phyloP scores from a whole-genome alignment of 2,797 vertebrate genomes.

The Scyliorhinus canicula region DNA sequence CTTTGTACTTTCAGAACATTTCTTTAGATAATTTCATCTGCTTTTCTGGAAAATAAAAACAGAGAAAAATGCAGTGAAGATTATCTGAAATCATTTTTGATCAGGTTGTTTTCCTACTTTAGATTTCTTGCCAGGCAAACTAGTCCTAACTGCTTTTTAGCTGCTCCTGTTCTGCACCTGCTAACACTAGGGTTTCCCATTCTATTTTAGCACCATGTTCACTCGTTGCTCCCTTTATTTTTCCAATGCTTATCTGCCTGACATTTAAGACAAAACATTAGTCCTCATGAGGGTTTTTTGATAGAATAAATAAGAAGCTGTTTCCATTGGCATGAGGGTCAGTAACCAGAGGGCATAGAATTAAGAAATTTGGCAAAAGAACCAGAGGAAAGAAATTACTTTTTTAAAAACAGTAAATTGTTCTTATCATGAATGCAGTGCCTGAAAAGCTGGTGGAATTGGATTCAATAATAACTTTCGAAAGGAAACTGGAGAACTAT shows the following conservation, averaged over 20 bases:
- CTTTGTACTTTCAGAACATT: not conserved
- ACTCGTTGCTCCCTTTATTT: not conserved
- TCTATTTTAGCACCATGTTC: not conserved
- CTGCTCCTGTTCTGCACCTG: not conserved
- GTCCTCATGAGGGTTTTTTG: not conserved
- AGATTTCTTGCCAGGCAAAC: not conserved
- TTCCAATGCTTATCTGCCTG: not conserved
- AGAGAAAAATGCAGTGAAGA: not conserved
- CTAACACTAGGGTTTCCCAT: not conserved
- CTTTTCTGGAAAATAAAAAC: slow-evolving; percentile 29
- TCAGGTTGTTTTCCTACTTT: not conserved
- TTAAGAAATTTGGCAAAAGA: not conserved
- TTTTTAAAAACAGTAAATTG: not conserved
- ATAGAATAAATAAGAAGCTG: not conserved
- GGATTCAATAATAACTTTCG: not conserved
- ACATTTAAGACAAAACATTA: too few species aligned
- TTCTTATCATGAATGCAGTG: not conserved
- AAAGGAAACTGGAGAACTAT: not conserved
- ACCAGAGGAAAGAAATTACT: not conserved
- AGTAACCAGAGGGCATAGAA: not conserved
- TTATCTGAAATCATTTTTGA: not conserved
- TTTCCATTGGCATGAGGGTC: not conserved
- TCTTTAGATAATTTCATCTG: slow-evolving; percentile 17
- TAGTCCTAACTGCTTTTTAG: not conserved
- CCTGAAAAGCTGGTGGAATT: not conserved